Evolutionary conservation across 2,888 invertebrate species (phyloP).

Genomic region (Acleris literana): DNA sequence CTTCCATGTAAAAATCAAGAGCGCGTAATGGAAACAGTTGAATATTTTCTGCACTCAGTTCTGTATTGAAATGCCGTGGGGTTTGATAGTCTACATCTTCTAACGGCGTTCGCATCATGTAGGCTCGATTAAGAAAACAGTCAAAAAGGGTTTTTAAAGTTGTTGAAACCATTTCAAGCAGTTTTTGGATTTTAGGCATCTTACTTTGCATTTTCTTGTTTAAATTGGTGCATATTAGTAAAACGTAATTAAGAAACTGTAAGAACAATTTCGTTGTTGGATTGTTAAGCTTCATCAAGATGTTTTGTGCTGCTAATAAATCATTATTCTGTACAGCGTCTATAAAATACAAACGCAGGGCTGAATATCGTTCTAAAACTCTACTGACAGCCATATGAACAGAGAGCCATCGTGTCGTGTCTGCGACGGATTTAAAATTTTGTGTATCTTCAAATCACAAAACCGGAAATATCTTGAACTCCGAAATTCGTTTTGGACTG

Average conservation of each 20-base stretch:
- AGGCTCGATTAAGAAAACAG: background rate
- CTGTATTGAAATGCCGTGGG: background rate
- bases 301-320: background rate
- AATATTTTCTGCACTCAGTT: background rate
- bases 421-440: slow-evolving; percentile 30
- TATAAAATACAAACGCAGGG: background rate
- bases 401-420: slow-evolving; percentile 39
- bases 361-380: slow-evolving; percentile 19
- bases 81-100: background rate
- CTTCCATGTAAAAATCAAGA: slow-evolving; percentile 5
- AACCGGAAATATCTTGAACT: slow-evolving; percentile 40
- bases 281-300: background rate
- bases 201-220: background rate
- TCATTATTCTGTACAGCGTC: background rate
- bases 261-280: background rate
- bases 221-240: background rate
- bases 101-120: background rate
- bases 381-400: slow-evolving; percentile 36
- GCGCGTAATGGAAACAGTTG: background rate
- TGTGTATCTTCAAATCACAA: slow-evolving; percentile 37
- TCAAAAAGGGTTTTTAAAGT: background rate
- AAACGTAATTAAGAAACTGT: background rate
- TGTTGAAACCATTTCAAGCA: background rate
- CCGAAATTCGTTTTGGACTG: slow-evolving; percentile 39
- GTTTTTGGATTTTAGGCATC: background rate